phyloP scores from a whole-genome alignment of 2,113 vertebrate genomes.

The Pterocles orientalis region DNA sequence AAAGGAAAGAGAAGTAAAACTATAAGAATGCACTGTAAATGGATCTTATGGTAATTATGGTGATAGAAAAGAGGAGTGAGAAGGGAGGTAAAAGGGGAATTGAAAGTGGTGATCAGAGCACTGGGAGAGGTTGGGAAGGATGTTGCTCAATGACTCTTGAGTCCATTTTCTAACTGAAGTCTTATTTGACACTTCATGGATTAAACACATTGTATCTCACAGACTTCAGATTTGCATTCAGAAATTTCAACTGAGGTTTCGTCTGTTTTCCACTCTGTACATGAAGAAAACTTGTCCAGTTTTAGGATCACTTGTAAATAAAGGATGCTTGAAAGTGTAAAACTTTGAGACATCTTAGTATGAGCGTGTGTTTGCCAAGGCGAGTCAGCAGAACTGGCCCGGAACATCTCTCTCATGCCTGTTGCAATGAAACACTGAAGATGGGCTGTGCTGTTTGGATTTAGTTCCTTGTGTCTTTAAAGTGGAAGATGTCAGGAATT shows the following conservation, averaged over 20 bases:
- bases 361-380: not conserved
- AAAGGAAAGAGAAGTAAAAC: not conserved
- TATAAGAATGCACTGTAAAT: not conserved
- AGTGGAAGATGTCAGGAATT: not conserved
- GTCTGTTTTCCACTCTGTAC: not conserved
- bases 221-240: not conserved
- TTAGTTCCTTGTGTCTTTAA: not conserved
- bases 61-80: not conserved
- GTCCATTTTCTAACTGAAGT: not conserved
- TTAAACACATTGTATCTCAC: not conserved
- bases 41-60: not conserved
- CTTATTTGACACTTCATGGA: not conserved
- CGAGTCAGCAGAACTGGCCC: not conserved
- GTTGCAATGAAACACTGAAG: not conserved
- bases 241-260: not conserved
- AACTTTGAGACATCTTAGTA: accelerated
- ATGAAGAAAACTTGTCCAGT: not conserved
- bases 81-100: not conserved
- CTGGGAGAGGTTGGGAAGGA: not conserved
- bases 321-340: not conserved
- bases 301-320: not conserved
- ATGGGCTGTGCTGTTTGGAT: not conserved
- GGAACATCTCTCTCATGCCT: not conserved
- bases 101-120: not conserved
- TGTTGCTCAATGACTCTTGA: not conserved